Base-by-base conservation (phyloP, 2,797 vertebrate species). In the Phrynocephalus guinanensis region DNA sequence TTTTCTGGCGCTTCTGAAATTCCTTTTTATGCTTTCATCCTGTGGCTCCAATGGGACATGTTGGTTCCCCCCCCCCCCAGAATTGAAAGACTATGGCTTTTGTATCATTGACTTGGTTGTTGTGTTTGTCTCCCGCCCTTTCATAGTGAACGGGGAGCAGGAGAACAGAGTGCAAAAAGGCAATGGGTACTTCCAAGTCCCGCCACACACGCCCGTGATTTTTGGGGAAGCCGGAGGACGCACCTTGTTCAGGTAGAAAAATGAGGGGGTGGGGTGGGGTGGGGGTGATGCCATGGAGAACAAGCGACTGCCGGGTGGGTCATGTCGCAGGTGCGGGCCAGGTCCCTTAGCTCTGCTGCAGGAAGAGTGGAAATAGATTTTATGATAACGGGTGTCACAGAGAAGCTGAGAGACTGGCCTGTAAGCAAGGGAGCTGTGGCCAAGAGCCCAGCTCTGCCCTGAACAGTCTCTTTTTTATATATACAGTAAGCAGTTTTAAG, bases 161-260 rank as follows among this genome's bases (percentile, higher is more conserved):
- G 99, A 99, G 93, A 98, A 96, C 96, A 95, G 98, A 92, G 97
- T 99, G 60, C 99, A 99, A 96, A 99, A 99, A 92, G 99, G 99
- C 89, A 99, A 99, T 26, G 98, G 99, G 22, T 99, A 99, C 84
- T 99, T 99, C 93, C 99, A 99, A 94, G 99, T 99, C 92, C 99
- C 99, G 38, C 99, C 98, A 6, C 99, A 99, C 95, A 99, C 98
- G 3, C 99, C 99, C 0, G 99, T 99, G 89, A 99, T 99, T 95
- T 99, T 99, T 81, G 98, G 98, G 24, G 99, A 99, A 95, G 99
- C 99, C 50, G 99, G 99, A 92, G 99, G 99, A 84, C 97, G 99
- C 93, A 99, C 99, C 30, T 96, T 99, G 50, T 99, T 99, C 94
- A 98, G 99, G 99, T 99, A 97, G 60, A 10, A 85, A 87, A 2